phyloP scores from a whole-genome alignment of 2,797 vertebrate species.

The Platyrinchus mystaceus region DNA sequence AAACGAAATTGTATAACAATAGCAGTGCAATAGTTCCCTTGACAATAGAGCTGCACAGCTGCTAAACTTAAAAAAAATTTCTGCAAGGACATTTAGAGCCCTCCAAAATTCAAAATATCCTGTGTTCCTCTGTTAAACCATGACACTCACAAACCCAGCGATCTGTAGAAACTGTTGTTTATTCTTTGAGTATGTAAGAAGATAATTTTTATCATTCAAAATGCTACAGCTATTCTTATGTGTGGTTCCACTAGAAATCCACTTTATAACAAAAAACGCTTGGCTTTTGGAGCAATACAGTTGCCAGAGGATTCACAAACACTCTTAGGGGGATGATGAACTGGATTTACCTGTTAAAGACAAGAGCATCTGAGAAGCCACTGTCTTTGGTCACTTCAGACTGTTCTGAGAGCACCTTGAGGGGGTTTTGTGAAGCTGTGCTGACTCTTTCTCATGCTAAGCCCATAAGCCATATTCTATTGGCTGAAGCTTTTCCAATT shows the following conservation, averaged over 20 bases:
- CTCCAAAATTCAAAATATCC: neutral
- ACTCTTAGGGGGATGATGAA: neutral
- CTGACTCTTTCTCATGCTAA: neutral
- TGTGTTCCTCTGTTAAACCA: neutral
- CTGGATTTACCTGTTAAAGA: neutral
- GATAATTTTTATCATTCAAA: neutral
- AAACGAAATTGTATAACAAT: neutral
- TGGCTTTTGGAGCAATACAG: neutral
- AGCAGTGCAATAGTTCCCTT: neutral
- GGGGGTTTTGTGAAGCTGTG: neutral
- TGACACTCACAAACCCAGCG: neutral
- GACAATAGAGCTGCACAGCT: neutral
- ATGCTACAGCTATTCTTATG: neutral
- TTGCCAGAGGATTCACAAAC: neutral
- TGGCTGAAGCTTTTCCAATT: slow-evolving; percentile 7
- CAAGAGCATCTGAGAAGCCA: neutral
- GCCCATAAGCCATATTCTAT: neutral
- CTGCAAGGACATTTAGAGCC: neutral
- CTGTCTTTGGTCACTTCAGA: neutral
- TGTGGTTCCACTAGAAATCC: neutral
- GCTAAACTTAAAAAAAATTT: neutral
- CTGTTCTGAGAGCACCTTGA: neutral
- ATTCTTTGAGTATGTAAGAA: neutral
- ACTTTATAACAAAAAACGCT: neutral
- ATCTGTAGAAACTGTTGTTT: neutral